These are phyloP conservation scores for Polypterus bichir DNA, from an alignment of 2,113 vertebrate species.

Conservation along the genomic window DNA sequence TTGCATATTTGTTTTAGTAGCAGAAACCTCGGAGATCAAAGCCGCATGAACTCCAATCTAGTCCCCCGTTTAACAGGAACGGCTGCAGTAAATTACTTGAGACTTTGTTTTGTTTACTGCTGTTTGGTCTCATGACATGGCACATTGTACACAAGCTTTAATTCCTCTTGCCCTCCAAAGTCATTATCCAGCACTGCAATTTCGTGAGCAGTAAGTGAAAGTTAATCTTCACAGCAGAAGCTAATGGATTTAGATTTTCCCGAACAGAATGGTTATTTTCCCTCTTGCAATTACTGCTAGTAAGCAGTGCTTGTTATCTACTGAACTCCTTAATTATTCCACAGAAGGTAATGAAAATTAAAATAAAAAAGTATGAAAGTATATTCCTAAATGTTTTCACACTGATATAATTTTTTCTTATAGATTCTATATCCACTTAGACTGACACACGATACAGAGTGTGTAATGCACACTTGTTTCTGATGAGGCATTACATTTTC, in stretches of 20 bases:
- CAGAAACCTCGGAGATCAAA: background rate
- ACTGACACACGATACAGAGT: no score
- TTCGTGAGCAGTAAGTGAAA: conserved; percentile 21
- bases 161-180: background rate
- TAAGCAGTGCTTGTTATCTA: conserved; percentile 21
- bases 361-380: background rate
- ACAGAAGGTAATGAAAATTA: conserved; percentile 8
- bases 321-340: conserved; percentile 26
- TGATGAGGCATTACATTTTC: no score
- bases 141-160: background rate
- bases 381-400: background rate
- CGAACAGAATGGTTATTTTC: conserved; percentile 19
- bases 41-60: background rate
- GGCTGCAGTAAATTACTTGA: background rate
- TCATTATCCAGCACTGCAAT: conserved; percentile 17
- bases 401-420: no score
- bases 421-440: no score
- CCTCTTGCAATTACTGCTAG: conserved; percentile 26
- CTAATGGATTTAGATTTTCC: conserved; percentile 22
- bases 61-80: background rate
- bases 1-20: no score
- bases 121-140: background rate
- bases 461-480: no score
- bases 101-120: background rate
- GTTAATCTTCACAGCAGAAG: conserved; percentile 27